Percentiles rank a stretch among this genome's conserved stretches.
phyloP scores from a whole-genome alignment of 2,888 invertebrate species.

The Galerucella nymphaeae region DNA sequence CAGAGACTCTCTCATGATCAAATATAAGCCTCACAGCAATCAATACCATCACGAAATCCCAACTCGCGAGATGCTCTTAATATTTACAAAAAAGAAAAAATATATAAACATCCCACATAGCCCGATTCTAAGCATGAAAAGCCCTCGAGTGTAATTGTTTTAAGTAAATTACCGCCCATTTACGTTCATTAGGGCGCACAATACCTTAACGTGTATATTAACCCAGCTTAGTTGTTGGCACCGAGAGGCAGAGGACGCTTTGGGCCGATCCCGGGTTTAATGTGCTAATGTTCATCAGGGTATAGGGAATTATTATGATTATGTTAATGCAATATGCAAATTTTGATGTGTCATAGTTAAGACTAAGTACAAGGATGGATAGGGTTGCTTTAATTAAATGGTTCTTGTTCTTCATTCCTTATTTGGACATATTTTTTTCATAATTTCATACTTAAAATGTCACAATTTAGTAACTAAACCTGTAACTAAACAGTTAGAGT shows the following conservation, averaged over 20 bases:
- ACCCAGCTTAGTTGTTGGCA: constrained; percentile 40
- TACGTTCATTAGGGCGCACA: constrained; percentile 46
- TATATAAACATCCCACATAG: constrained; percentile 31
- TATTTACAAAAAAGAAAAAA: constrained; percentile 38
- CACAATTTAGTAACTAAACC: too few relatives aligned
- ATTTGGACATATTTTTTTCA: not conserved
- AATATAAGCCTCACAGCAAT: too few relatives aligned
- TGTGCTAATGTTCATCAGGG: constrained; percentile 55
- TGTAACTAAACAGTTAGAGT: too few relatives aligned
- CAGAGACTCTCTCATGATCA: too few relatives aligned
- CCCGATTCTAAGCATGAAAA: constrained; percentile 32
- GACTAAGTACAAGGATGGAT: not conserved
- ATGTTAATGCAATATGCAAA: constrained; percentile 56
- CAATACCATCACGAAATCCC: constrained; percentile 23
- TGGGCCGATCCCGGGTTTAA: constrained; percentile 44
- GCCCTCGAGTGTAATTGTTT: constrained; percentile 42
- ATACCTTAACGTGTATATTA: constrained; percentile 45
- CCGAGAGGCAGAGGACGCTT: constrained; percentile 33
- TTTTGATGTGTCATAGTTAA: constrained; percentile 43
- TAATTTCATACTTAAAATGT: too few relatives aligned
- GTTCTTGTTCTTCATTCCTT: not conserved
- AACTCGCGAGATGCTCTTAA: constrained; percentile 15
- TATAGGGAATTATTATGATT: constrained; percentile 58
- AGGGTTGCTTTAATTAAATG: not conserved
- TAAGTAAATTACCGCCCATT: constrained; percentile 44